Evolutionary conservation across 2,797 vertebrate species (phyloP), one percentile per base, ranked within the genome.

Genomic region (Lagocephalus sceleratus): DNA sequence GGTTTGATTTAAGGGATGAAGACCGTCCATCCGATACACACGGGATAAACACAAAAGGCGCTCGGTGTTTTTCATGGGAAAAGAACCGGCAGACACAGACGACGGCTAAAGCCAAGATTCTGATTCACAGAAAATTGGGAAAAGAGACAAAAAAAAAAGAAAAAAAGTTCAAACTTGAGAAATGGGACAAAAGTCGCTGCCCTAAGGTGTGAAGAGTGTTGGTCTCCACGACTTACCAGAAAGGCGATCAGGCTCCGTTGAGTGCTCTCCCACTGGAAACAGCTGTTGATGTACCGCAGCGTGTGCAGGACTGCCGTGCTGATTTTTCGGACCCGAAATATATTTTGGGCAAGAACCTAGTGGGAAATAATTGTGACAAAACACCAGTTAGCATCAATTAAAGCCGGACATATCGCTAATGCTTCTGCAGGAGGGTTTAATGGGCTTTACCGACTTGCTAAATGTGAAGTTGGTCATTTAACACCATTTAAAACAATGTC

Each of bases 221-320:
- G 85, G 85, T 87, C 85, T 86, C 82, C 72, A 57, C 75, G 72
- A 88, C 95, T 95, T 92, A 99, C 97, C 94, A 95, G 82, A 55
- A 99, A 98, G 21, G 96, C 94, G 74, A 90, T 75, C 85, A 95
- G 58, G 75, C 97, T 99, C 78, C 93, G 91, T 59, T 89, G 80
- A 0, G 86, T 92, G 85, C 92, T 98, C 81, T 99, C 95, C 97
- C 97, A 99, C 73, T 94, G 93, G 89, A 97, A 98, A 84, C 97
- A 99, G 92, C 97, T 98, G 78, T 92, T 94, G 84, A 99, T 93
- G 88, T 98, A 98, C 73, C 93, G 95, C 77, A 96, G 87, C 57
- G 93, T 94, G 82, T 92, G 94, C 91, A 97, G 94, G 82, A 99
- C 85, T 54, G 94, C 92, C 87, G 93, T 90, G 75, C 92, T 95